Evolutionary conservation across 2,888 invertebrate species (phyloP), one percentile per base, ranked within the genome.

Genomic region (Candidula unifasciata): DNA sequence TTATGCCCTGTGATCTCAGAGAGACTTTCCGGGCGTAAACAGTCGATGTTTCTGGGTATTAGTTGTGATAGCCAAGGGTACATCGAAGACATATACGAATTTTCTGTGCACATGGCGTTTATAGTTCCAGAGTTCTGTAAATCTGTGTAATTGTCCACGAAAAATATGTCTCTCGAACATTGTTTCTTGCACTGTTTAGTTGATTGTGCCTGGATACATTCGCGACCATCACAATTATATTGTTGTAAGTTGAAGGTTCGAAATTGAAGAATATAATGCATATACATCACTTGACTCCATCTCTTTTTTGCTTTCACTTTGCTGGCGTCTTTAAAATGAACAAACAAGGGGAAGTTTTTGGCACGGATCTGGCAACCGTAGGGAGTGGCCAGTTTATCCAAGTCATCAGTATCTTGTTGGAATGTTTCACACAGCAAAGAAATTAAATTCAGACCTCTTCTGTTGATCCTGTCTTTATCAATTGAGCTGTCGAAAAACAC

Each of bases 271-370:
- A 91, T 87, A 68, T 90, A 91, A 52, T 89, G 87, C 88, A 91
- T 88, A 78, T 91, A 91, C 90, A 91, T 90, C 2, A 85, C 83
- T 79, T 91, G 91, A 77, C 91, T 91, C 91, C 91, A 91, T n/a
- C 91, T 82, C 78, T 91, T 91, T 81, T 91, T 91, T 13, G 89
- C 85, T 83, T 91, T 91, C 13, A 91, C 89, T 60, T 89, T 87
- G 2, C 44, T 66, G 0, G 86, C 71, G 71, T 91, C 90, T 77
- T 91, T 91, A 37, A 90, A 85, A 78, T 91, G 91, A 13, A 91
- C 85, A 74, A 88, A 89, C n/a, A 90, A 87, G 2, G 87, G 86
- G 10, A 87, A 87, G n/a, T 80, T 66, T 21, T 24, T 82, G 87
- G 89, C 89, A 13, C 85, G 82, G 2, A 91, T 84, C 85, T 91